Conservation (phyloP, 2,888 invertebrate species). For the Diaphora mendica region DNA sequence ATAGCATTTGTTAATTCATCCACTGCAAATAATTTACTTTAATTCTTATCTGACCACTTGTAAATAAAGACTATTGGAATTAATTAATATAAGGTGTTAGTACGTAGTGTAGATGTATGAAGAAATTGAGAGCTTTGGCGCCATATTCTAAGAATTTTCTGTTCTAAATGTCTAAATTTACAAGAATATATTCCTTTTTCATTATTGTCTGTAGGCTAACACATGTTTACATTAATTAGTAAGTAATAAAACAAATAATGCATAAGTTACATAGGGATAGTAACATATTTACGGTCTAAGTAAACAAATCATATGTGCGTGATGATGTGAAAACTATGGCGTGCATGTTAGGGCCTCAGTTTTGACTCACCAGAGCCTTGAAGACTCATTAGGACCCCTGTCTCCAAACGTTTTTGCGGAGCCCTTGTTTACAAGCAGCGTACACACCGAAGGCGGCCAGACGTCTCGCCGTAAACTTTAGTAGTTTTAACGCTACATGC, state of each 20-base stretch:
- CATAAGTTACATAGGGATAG: neutral
- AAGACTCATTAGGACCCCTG: slow-evolving; percentile 49
- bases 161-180: neutral
- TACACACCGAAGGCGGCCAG: slow-evolving; percentile 54
- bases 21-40: neutral
- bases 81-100: neutral
- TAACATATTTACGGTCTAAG: neutral
- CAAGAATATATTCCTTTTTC: neutral
- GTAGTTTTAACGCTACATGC: slow-evolving; percentile 81
- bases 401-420: slow-evolving; percentile 66
- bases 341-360: neutral
- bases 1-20: neutral
- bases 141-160: slow-evolving; percentile 11
- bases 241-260: neutral
- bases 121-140: slow-evolving; percentile 28
- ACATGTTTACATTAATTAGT: neutral
- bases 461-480: slow-evolving; percentile 71
- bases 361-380: slow-evolving; percentile 64
- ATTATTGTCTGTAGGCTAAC: neutral
- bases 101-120: neutral
- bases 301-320: slow-evolving; percentile 1
- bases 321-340: neutral
- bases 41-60: neutral
- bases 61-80: neutral
- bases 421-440: slow-evolving; percentile 45